Conservation (phyloP, 2,888 invertebrate species). For the Hypomecis punctinalis region DNA sequence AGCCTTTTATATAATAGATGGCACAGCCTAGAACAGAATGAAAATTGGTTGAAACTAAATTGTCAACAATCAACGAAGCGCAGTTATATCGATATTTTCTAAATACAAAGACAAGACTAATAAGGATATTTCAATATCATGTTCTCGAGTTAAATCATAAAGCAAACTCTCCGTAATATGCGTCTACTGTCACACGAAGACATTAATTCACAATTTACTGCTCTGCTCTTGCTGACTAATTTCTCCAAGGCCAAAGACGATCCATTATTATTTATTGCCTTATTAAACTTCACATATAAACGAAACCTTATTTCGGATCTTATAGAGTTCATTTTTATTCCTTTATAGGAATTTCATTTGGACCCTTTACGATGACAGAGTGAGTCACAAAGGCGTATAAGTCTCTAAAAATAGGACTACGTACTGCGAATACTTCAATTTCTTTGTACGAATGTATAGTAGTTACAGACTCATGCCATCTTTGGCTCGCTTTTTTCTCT, state of each 20-base stretch:
- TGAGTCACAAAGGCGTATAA: conserved; percentile 71
- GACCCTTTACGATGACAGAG: conserved; percentile 64
- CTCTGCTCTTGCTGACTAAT: conserved; percentile 68
- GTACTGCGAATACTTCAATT: conserved; percentile 31
- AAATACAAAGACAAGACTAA: background rate
- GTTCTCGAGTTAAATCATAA: conserved; percentile 44
- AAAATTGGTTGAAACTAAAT: no score
- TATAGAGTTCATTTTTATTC: conserved; percentile 54
- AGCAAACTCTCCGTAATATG: conserved; percentile 38
- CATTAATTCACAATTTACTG: conserved; percentile 66
- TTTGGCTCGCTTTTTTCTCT: background rate
- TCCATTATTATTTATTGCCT: conserved; percentile 82
- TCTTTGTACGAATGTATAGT: conserved; percentile 18
- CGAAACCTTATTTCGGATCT: conserved; percentile 51
- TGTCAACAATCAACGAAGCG: no score
- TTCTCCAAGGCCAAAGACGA: conserved; percentile 79
- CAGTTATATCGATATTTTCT: background rate
- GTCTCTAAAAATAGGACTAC: conserved; percentile 67
- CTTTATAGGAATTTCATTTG: conserved; percentile 62
- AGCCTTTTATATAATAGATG: no score
- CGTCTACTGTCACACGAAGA: conserved; percentile 52
- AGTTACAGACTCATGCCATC: background rate
- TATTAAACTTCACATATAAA: conserved; percentile 62
- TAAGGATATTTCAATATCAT: conserved; percentile 34
- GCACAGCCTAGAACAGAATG: no score